Base-by-base conservation (phyloP, 2,888 invertebrate species). In the Andrena minutula region DNA sequence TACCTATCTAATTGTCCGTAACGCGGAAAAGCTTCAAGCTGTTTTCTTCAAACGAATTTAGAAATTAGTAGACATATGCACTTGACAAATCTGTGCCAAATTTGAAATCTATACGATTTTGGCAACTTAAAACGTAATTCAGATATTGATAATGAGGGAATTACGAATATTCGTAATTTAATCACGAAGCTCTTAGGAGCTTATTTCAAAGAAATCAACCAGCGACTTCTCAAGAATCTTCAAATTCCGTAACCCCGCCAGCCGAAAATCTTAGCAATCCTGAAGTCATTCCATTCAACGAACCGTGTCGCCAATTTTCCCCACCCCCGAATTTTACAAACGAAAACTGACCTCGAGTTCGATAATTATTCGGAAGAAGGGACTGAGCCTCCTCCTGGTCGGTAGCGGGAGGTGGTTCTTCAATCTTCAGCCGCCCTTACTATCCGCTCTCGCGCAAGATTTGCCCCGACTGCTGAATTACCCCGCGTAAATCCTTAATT, bases 401-500 rank as follows among this genome's bases (percentile, higher is more conserved):
- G n/a, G 16, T 10, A 2, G 4, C 41, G 53, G 8, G 20, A n/a
- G 20, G n/a, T 47, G 23, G 58, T 49, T 84, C 73, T 65, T 83
- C 41, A 12, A 41, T 41, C 12, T 12, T 70, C 76, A 53, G 26
- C 10, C 76, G 79, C 75, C 77, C 75, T 23, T 71, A 70, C 68
- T 58, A 49, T 72, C 51, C 28, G 23, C 65, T 35, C 68, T 35
- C 63, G 75, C 76, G 83, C 77, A 82, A 84, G 83, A 87, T 90
- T 88, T 84, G 49, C 82, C 75, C 53, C 84, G 77, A 77, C 84
- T 75, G 86, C 75, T 78, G 88, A 90, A 91, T 92, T 90, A 90
- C 86, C 86, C 87, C 88, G 86, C 89, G 90, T 88, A 91, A 90
- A 91, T 91, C 89, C 90, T 85, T 87, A 89, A 91, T 91, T 92